Base-by-base conservation (phyloP, 2,113 vertebrate genomes). In the Larimichthys polyactis region DNA sequence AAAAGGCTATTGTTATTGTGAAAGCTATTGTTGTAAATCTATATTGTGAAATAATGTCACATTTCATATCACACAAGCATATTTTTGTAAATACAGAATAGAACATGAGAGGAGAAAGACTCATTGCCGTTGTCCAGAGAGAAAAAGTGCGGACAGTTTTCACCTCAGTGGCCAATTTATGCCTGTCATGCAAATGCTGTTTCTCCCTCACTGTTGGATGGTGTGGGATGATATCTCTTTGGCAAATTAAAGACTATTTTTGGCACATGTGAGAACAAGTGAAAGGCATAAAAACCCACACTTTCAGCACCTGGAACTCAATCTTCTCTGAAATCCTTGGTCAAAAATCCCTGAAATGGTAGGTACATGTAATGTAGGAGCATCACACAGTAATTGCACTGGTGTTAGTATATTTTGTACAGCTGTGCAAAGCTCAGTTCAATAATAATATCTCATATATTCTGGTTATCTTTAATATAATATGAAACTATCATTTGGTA, bases 161-260 rank as follows among this genome's bases (percentile, higher is more conserved):
- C 36, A 73, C 12, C 24, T 71, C 14, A 44, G 64, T 36, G 32
- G 52, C 27, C 51, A 68, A 75, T 69, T 54, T 81, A 52, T 11
- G 8, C 24, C 20, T 51, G 27, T 58, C 80, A 71, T 57, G n/a
- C 1, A 66, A 78, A 69, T 55, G 2, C 10, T 51, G 43, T 71
- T 40, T 40, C 60, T 46, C 1, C 29, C 44, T 77, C 36, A 55
- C 36, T 67, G 4, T 20, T 63, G n/a, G 62, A 67, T 22, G 68
- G 19, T 54, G 59, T 2, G 2, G 24, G 32, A 52, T 44, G 22
- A 72, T 57, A 55, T 59, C 20, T n/a, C 17, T 12, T n/a, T 51
- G 62, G 24, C 64, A 20, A 52, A 71, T 75, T 29, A 51, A 54
- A 63, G 17, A 17, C 15, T 27, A 32, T 64, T 78, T 74, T 32